A percentile compares a stretch with the other conserved stretches of the same genome.
These are phyloP conservation scores for Calliphora vicina DNA, from an alignment of 1,140 invertebrate species.

Conservation along the genomic window DNA sequence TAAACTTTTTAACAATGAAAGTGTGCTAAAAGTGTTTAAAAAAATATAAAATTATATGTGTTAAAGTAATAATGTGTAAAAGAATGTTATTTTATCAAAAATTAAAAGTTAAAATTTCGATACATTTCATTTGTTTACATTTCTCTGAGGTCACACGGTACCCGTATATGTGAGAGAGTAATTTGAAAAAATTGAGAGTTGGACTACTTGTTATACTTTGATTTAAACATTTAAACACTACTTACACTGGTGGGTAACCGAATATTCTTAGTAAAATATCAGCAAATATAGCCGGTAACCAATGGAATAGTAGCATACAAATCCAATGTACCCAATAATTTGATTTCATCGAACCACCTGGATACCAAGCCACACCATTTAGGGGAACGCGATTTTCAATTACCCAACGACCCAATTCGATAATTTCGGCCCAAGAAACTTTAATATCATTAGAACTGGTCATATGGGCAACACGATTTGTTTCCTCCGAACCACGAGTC, in stretches of 20 bases:
- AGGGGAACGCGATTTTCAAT: slow-evolving; percentile 77
- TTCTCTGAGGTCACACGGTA: too few species aligned
- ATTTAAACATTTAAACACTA: slow-evolving; percentile 24
- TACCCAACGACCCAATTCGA: slow-evolving; percentile 81
- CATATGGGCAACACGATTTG: slow-evolving; percentile 72
- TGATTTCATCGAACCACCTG: slow-evolving; percentile 87
- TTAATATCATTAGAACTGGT: slow-evolving; percentile 81
- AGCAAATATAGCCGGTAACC: slow-evolving; percentile 83
- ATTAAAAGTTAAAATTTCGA: too few species aligned
- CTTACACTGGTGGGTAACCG: slow-evolving; percentile 85
- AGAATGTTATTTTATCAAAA: too few species aligned
- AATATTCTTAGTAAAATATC: slow-evolving; percentile 77
- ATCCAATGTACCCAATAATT: slow-evolving; percentile 78
- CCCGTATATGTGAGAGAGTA: too few species aligned
- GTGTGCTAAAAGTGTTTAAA: too few species aligned
- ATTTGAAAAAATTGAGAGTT: too few species aligned
- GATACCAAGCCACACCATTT: slow-evolving; percentile 86
- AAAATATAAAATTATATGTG: too few species aligned
- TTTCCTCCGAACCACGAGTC: neutral
- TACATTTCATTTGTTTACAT: too few species aligned
- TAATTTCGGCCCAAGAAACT: slow-evolving; percentile 83
- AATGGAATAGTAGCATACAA: slow-evolving; percentile 83
- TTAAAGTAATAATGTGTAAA: too few species aligned
- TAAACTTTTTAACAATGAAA: too few species aligned
- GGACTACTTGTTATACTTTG: too few species aligned